Conservation (phyloP, 2,888 invertebrate species). For the Eristalis arbustorum region DNA sequence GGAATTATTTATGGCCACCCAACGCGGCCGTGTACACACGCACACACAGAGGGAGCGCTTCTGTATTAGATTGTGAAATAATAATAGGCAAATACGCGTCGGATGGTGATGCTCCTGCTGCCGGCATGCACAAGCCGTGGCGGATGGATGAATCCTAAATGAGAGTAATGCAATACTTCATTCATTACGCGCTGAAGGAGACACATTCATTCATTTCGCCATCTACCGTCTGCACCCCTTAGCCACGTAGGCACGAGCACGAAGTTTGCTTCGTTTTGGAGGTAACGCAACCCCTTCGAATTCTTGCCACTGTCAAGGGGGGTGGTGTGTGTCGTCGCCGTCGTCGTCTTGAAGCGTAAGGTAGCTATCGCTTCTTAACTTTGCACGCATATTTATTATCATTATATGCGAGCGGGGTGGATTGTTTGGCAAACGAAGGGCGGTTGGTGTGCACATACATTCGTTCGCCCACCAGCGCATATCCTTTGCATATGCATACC, state of each 20-base stretch:
- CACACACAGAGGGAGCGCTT: not conserved
- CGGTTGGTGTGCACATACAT: not conserved
- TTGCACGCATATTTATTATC: conserved; percentile 56
- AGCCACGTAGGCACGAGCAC: not conserved
- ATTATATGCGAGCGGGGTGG: conserved; percentile 21
- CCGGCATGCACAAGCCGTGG: conserved; percentile 21
- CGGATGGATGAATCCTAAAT: conserved; percentile 63
- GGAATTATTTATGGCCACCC: conserved; percentile 70
- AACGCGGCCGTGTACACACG: conserved; percentile 19
- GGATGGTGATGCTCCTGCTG: conserved; percentile 12
- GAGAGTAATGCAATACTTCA: conserved; percentile 68
- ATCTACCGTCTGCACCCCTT: not conserved
- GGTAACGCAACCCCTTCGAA: conserved; percentile 57
- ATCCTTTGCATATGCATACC: conserved; percentile 37
- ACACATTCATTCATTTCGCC: conserved; percentile 54
- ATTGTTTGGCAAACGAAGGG: conserved; percentile 16
- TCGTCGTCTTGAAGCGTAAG: conserved; percentile 18
- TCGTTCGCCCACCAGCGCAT: not conserved
- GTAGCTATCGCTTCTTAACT: conserved; percentile 52
- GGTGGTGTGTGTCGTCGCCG: conserved; percentile 22
- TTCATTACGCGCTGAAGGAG: conserved; percentile 59
- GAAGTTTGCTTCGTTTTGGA: conserved; percentile 6
- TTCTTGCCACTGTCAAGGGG: not conserved
- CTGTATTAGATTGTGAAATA: conserved; percentile 67
- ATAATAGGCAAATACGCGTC: conserved; percentile 61